These are phyloP conservation scores for Anolis carolinensis DNA, from an alignment of 2,113 vertebrate genomes.

Conservation along the genomic window DNA sequence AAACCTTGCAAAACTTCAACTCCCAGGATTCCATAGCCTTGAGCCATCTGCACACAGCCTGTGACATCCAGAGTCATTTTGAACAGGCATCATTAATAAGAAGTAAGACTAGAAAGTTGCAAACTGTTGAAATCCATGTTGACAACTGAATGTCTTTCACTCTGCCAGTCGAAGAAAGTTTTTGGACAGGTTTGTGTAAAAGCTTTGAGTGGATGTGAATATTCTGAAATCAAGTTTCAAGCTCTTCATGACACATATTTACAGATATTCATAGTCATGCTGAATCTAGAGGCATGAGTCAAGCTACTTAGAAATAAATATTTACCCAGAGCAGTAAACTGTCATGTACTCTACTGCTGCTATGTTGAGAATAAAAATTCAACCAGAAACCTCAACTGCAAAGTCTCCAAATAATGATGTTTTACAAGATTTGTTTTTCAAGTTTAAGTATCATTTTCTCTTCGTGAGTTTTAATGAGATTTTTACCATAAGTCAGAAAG, in stretches of 20 bases:
- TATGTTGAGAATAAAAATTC: not conserved
- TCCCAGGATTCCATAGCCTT: too few species aligned
- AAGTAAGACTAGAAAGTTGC: not conserved
- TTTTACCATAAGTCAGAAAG: too few species aligned
- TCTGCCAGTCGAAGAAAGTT: not conserved
- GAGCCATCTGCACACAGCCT: too few species aligned
- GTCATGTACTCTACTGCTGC: not conserved
- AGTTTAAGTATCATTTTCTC: not conserved
- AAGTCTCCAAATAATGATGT: not conserved
- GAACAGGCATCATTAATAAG: not conserved
- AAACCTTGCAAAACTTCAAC: too few species aligned
- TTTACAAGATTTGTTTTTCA: not conserved
- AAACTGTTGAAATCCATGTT: not conserved
- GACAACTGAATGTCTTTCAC: not conserved
- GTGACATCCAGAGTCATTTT: not conserved
- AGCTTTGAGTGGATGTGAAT: slow-evolving; percentile 4
- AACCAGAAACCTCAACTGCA: not conserved
- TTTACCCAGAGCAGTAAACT: not conserved
- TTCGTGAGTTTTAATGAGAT: not conserved
- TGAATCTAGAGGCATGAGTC: not conserved
- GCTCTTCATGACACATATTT: slow-evolving; percentile 22
- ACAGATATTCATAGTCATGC: slow-evolving; percentile 26
- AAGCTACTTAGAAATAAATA: slow-evolving; percentile 10
- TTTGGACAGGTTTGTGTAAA: not conserved
- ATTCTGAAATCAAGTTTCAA: slow-evolving; percentile 14